Evolutionary conservation across 2,797 vertebrate genomes (phyloP).

Genomic region (Poeciliopsis gracilis): DNA sequence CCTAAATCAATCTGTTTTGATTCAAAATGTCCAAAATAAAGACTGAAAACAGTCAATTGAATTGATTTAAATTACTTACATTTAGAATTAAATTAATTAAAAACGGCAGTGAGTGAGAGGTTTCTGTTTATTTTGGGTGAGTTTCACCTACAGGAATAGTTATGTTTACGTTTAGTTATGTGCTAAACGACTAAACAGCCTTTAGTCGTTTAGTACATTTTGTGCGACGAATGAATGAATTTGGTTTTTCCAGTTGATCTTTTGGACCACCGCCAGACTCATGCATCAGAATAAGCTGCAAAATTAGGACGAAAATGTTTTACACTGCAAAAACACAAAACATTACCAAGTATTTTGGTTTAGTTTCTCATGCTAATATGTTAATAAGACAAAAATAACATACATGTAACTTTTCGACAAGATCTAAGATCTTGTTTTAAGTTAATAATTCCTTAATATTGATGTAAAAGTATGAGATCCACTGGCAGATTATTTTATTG

Average conservation of each 20-base stretch:
- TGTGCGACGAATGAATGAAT: neutral
- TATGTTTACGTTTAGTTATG: too few species aligned
- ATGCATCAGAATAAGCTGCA: neutral
- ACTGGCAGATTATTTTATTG: too few species aligned
- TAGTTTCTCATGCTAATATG: too few species aligned
- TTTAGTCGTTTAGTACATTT: neutral
- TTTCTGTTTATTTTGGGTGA: neutral
- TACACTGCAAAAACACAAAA: too few species aligned
- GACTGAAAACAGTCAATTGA: neutral
- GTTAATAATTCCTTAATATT: too few species aligned
- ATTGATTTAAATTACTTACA: neutral
- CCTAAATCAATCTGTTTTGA: neutral
- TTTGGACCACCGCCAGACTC: neutral
- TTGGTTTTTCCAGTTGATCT: neutral
- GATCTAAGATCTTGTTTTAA: too few species aligned
- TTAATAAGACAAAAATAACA: too few species aligned
- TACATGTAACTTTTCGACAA: too few species aligned
- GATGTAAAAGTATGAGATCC: too few species aligned
- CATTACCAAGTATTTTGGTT: too few species aligned
- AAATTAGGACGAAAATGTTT: constrained; percentile 11
- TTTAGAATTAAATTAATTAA: neutral
- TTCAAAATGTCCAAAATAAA: neutral
- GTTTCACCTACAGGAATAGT: neutral
- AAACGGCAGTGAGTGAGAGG: neutral
- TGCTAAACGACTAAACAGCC: neutral